These are phyloP conservation scores for Pogonocichla stellata DNA, from an alignment of 2,113 vertebrate genomes.

Conservation along the genomic window DNA sequence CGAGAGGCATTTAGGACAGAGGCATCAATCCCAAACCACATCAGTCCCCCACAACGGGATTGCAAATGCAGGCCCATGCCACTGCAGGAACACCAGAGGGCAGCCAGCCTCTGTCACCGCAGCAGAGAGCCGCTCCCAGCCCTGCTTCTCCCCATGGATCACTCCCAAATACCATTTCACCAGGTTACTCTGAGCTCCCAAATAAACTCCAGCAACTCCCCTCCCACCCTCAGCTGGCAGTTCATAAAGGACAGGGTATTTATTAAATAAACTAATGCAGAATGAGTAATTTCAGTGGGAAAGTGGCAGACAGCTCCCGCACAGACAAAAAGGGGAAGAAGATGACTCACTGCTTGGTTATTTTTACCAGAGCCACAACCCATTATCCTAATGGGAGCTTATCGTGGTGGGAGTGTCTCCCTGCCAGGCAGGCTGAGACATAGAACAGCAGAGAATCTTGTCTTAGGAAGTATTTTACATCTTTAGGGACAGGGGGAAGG, in stretches of 20 bases:
- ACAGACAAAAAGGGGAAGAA: not conserved
- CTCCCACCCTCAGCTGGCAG: not conserved
- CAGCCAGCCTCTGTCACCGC: not conserved
- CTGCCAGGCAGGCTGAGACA: not conserved
- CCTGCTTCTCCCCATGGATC: not conserved
- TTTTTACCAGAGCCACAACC: slow-evolving; percentile 17
- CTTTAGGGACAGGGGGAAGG: not conserved
- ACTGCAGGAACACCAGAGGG: not conserved
- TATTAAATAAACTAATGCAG: slow-evolving; percentile 16
- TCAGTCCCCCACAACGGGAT: accelerated
- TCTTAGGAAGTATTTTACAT: not conserved
- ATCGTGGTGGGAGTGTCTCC: not conserved
- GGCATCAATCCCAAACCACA: not conserved
- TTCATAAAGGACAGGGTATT: not conserved
- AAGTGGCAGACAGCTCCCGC: not conserved
- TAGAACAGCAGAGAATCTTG: not conserved
- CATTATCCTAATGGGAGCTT: not conserved
- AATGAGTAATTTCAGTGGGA: not conserved
- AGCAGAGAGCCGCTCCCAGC: accelerated
- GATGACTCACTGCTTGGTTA: slow-evolving; percentile 16
- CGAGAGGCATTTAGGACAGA: not conserved
- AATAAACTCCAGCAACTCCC: not conserved
- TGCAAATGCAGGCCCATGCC: not conserved
- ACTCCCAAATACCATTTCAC: not conserved
- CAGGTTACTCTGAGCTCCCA: not conserved